Base-by-base conservation (phyloP, 1,140 invertebrate genomes). In the Brachionus asplanchnoidis region DNA sequence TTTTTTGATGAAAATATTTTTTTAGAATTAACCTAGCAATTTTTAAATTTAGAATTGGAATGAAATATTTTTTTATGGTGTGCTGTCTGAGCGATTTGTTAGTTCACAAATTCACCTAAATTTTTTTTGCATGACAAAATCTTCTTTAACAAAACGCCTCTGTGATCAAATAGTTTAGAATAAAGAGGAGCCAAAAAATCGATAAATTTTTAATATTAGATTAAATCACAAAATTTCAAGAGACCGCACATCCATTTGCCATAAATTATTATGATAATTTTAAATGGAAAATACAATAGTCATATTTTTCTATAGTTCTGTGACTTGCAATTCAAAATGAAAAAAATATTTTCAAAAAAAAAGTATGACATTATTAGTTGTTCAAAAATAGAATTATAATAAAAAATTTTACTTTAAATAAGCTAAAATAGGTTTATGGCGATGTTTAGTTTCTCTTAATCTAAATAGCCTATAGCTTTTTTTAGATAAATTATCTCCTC, bases 221-320 rank as follows among this genome's bases (percentile, higher is more conserved):
- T 60, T 60, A 60, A 60, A 60, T 60, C 0, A 6, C 0, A 20
- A 60, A 23, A 60, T 20, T 60, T 20, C 2, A 60, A 60, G 53
- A 60, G 53, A 60, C 53, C 53, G 53, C 20, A 60, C 17, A 60
- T 60, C 9, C 53, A 60, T 23, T 60, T 60, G 53, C 17, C 26
- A 23, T 60, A 60, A 60, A 60, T 60, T 60, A 60, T 60, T 60
- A 60, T 60, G 53, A 60, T 60, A 60, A 60, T 60, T 60, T 60
- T 9, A 60, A 60, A 60, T 60, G 53, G 53, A 17, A 60, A 60
- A 60, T 60, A 20, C 53, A 60, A 60, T 6, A 60, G n/a, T 60
- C 8, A 20, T 53, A 6, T 60, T 60, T 60, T 9, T 60, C 53
- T 60, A 9, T 60, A 23, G 2, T 60, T 60, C 20, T 60, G 20